Conservation (phyloP, 2,113 vertebrate genomes). For the Neodon shergylaensis region DNA sequence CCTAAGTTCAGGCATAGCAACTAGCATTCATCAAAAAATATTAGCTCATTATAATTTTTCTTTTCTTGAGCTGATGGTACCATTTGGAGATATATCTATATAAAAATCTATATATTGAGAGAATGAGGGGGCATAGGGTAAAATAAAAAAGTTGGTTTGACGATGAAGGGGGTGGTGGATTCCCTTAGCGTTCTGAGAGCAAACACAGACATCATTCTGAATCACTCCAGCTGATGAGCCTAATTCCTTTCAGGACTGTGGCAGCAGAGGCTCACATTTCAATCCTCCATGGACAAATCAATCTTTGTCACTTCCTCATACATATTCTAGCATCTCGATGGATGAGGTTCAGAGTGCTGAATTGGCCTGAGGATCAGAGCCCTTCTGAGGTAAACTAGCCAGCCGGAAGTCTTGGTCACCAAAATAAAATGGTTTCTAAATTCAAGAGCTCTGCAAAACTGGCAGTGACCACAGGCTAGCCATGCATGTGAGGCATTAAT, state of each 20-base stretch:
- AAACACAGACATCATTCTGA: slow-evolving; percentile 79
- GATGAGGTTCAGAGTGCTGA: background rate
- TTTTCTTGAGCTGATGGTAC: slow-evolving; percentile 47
- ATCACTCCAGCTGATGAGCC: slow-evolving; percentile 84
- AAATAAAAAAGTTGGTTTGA: slow-evolving; percentile 26
- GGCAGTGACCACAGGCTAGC: background rate
- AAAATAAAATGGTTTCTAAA: background rate
- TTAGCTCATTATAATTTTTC: slow-evolving; percentile 80
- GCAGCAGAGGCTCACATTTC: slow-evolving; percentile 84
- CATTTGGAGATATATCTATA: slow-evolving; percentile 49
- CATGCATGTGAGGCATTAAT: background rate
- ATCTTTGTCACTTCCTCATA: slow-evolving; percentile 76
- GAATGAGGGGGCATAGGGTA: background rate
- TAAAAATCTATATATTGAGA: slow-evolving; percentile 75
- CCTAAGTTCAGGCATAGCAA: slow-evolving; percentile 35
- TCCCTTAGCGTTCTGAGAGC: slow-evolving; percentile 83
- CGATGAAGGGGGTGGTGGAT: slow-evolving; percentile 71
- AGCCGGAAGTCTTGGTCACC: background rate
- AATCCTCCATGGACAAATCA: slow-evolving; percentile 79
- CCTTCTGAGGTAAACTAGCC: background rate
- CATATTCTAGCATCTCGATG: slow-evolving; percentile 75
- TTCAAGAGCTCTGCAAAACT: background rate
- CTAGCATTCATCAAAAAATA: slow-evolving; percentile 75
- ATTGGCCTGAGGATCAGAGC: background rate
- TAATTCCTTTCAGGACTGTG: slow-evolving; percentile 85